These are phyloP conservation scores for Heliconius himera DNA, from an alignment of 1,140 invertebrate species.

Conservation along the genomic window DNA sequence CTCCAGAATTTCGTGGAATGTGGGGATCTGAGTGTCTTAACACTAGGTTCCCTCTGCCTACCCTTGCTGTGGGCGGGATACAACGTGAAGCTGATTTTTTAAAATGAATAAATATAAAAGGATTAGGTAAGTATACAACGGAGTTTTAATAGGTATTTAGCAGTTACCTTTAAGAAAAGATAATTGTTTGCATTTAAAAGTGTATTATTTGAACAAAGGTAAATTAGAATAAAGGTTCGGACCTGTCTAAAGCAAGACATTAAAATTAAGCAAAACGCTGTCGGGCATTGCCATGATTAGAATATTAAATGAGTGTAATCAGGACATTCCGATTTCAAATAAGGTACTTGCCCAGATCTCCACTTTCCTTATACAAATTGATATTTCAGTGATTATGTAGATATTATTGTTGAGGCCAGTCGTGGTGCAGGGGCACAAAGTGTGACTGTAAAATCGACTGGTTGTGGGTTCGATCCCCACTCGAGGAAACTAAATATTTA, in stretches of 20 bases:
- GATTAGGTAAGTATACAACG: background rate
- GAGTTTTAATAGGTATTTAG: background rate
- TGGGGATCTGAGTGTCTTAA: no score
- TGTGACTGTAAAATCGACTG: no score
- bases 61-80: no score
- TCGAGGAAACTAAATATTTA: no score
- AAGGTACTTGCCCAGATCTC: constrained; percentile 26
- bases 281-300: constrained; percentile 41
- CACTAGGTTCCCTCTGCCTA: no score
- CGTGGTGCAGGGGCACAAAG: no score
- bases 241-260: constrained; percentile 40
- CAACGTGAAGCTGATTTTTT: no score
- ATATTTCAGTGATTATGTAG: background rate
- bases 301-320: constrained; percentile 46
- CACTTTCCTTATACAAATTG: constrained; percentile 8
- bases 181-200: constrained; percentile 10
- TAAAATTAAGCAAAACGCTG: constrained; percentile 37
- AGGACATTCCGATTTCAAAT: constrained; percentile 41
- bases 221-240: constrained; percentile 23
- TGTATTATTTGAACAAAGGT: constrained; percentile 19
- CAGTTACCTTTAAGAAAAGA: background rate
- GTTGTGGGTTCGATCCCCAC: no score
- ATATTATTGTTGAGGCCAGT: background rate
- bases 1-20: no score
- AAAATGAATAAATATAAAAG: background rate